These are phyloP conservation scores for Gymnarchus niloticus DNA, from an alignment of 2,113 vertebrate genomes.

Conservation along the genomic window DNA sequence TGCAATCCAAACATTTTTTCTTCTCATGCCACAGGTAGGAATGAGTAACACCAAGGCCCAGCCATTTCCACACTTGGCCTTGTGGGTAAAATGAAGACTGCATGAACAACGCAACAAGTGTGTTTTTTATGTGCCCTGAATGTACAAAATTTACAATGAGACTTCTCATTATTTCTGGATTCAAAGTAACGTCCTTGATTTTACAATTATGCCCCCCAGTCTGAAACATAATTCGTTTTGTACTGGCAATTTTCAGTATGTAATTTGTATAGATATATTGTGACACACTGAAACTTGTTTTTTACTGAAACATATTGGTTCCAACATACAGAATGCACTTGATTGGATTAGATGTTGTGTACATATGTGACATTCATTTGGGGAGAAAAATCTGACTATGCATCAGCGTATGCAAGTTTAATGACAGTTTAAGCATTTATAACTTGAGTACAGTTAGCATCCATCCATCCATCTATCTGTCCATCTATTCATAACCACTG, in stretches of 20 bases:
- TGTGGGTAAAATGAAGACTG: constrained; percentile 5
- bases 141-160: neutral
- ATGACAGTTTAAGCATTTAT: neutral
- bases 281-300: neutral
- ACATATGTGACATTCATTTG: neutral
- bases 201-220: neutral
- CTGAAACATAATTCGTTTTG: neutral
- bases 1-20: neutral
- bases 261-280: neutral
- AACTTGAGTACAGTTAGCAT: neutral
- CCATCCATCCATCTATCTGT: neutral
- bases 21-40: neutral
- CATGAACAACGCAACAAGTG: neutral
- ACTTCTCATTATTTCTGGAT: neutral
- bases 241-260: neutral
- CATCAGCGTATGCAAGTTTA: neutral
- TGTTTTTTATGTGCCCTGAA: neutral
- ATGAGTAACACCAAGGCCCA: neutral
- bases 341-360: neutral
- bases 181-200: constrained; percentile 4
- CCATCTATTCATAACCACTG: neutral
- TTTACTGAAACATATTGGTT: neutral
- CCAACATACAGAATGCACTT: neutral
- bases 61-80: neutral
- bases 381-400: neutral